Percentiles rank a stretch among this genome's conserved stretches.
phyloP scores from a whole-genome alignment of 2,888 invertebrate species.

The Melitaea athalia region DNA sequence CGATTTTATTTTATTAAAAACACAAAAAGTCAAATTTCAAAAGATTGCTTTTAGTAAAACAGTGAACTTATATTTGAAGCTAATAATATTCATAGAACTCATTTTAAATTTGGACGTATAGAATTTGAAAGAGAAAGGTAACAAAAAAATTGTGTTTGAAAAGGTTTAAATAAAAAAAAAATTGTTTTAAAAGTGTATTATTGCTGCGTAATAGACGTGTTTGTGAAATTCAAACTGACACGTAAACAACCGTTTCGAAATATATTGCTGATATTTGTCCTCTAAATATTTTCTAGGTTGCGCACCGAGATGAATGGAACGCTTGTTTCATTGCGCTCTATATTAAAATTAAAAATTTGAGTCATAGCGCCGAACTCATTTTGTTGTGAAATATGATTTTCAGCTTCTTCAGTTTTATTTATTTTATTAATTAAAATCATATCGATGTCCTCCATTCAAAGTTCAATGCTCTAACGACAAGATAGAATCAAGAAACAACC shows the following conservation, averaged over 20 bases:
- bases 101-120: no score
- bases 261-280: conserved; percentile 16
- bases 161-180: no score
- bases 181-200: no score
- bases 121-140: no score
- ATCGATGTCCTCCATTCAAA: conserved; percentile 44
- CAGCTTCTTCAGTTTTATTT: conserved; percentile 11
- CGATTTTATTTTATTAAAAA: no score
- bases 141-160: no score
- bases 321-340: conserved; percentile 22
- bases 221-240: not conserved
- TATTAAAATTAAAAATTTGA: conserved; percentile 20
- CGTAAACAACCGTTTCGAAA: not conserved
- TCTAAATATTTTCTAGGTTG: conserved; percentile 43
- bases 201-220: not conserved
- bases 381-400: conserved; percentile 2
- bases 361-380: conserved; percentile 8
- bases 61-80: no score
- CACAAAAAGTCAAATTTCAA: no score
- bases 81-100: no score
- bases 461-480: conserved; percentile 65
- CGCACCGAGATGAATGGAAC: conserved; percentile 35
- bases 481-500: conserved; percentile 58
- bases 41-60: no score
- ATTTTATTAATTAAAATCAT: conserved; percentile 27